A percentile compares a stretch with the other conserved stretches of the same genome.
Conservation (phyloP, 2,797 vertebrate species). For the Cyclopterus lumpus region DNA sequence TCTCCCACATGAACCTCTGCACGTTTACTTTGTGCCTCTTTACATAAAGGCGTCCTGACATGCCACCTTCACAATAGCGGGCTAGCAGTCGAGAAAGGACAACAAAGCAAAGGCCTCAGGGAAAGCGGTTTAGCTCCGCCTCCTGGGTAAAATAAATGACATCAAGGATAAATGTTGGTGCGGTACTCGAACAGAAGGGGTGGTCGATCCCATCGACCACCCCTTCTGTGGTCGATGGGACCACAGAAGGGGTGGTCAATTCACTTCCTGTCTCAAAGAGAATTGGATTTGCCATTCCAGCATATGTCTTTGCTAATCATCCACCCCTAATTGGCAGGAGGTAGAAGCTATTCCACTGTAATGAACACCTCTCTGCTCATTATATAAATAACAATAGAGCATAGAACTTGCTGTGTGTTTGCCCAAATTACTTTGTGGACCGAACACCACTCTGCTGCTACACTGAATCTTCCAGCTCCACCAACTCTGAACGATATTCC, state of each 20-base stretch:
- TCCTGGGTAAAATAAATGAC: constrained; percentile 6
- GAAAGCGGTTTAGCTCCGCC: neutral
- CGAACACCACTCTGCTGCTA: neutral
- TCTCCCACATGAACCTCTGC: neutral
- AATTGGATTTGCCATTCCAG: constrained; percentile 52
- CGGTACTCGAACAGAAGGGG: no score
- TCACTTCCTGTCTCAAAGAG: constrained; percentile 25
- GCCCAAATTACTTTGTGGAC: constrained; percentile 16
- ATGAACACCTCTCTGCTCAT: constrained; percentile 47
- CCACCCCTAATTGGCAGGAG: constrained; percentile 49
- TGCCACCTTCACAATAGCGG: neutral
- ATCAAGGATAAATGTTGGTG: constrained; percentile 30
- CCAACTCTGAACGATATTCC: no score
- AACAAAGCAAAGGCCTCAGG: neutral
- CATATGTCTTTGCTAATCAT: constrained; percentile 49
- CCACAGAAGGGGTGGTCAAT: neutral
- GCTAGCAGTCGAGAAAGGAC: neutral
- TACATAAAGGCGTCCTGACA: neutral
- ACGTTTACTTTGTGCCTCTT: neutral
- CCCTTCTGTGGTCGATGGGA: no score
- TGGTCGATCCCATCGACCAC: no score
- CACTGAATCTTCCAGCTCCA: constrained; percentile 11
- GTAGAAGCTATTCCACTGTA: constrained; percentile 34
- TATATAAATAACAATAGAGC: constrained; percentile 48
- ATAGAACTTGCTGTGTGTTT: constrained; percentile 37